phyloP scores from a whole-genome alignment of 2,888 invertebrate species.

The Apodemia hepburni region DNA sequence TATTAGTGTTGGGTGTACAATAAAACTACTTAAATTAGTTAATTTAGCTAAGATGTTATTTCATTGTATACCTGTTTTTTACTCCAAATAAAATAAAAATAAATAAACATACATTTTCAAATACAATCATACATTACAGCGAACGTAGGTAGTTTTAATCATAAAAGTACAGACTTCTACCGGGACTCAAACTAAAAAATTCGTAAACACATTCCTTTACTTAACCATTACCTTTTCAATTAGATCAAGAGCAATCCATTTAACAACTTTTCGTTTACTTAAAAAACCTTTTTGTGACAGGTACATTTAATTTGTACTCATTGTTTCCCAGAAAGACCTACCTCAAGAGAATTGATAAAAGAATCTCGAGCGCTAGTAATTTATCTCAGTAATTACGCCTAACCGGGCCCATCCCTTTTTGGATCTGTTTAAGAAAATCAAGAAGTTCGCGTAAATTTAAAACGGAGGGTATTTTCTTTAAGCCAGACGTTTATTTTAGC shows the following conservation, averaged over 20 bases:
- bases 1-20: too few species aligned
- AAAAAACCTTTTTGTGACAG: background rate
- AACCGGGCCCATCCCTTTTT: constrained; percentile 63
- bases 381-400: constrained; percentile 68
- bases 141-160: too few species aligned
- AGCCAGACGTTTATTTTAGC: constrained; percentile 52
- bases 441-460: constrained; percentile 54
- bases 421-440: constrained; percentile 57
- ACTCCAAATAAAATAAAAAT: too few species aligned
- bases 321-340: background rate
- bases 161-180: too few species aligned
- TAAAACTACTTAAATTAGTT: too few species aligned
- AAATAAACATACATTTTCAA: too few species aligned
- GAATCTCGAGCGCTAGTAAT: constrained; percentile 42
- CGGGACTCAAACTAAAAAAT: too few species aligned
- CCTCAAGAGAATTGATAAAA: constrained; percentile 13
- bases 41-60: too few species aligned
- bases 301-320: background rate
- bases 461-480: constrained; percentile 51
- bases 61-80: too few species aligned
- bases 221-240: background rate
- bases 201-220: too few species aligned
- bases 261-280: background rate
- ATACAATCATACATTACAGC: too few species aligned
- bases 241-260: background rate